These are phyloP conservation scores for Menura novaehollandiae DNA, from an alignment of 2,113 vertebrate species.

Conservation along the genomic window DNA sequence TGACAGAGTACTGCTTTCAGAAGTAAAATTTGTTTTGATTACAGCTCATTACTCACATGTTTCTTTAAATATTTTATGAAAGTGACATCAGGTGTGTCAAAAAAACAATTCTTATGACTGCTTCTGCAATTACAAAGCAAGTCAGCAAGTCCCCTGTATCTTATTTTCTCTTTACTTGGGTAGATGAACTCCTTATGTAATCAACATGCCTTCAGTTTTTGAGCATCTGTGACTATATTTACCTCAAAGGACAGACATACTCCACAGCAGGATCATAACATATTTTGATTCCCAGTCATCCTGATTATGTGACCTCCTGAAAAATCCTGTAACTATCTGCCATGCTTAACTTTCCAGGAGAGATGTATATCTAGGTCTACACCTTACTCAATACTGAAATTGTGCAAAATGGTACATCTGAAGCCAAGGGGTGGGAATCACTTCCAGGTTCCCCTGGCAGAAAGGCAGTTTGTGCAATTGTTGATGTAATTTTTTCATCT, in stretches of 20 bases:
- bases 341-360: not conserved
- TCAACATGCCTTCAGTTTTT: not conserved
- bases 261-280: not conserved
- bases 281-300: not conserved
- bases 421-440: not conserved
- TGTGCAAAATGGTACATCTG: not conserved
- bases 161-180: not conserved
- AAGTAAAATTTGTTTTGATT: not conserved
- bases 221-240: not conserved
- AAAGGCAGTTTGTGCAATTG: not conserved
- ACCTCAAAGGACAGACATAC: not conserved
- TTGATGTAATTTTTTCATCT: not conserved
- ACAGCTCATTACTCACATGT: not conserved
- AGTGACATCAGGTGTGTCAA: not conserved
- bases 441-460: not conserved
- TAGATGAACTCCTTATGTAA: not conserved
- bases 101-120: not conserved
- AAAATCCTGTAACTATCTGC: not conserved
- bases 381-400: not conserved
- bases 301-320: not conserved
- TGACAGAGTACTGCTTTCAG: not conserved
- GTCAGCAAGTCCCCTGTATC: not conserved
- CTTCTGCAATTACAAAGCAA: not conserved
- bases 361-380: not conserved
- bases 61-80: not conserved